Evolutionary conservation across 2,113 vertebrate genomes (phyloP), one percentile per base, ranked within the genome.

Genomic region (Spea multiplicata): DNA sequence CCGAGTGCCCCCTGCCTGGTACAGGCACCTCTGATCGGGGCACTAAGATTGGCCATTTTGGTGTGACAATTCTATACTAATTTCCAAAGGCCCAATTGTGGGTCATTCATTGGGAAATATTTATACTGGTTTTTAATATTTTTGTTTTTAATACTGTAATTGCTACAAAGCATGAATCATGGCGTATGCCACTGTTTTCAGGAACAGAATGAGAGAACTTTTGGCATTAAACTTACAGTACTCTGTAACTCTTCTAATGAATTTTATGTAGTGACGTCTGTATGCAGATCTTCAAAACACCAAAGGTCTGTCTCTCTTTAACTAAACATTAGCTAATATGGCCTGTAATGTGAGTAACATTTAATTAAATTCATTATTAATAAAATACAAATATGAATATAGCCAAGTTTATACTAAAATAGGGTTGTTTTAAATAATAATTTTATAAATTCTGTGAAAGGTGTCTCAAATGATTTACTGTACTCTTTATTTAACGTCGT

Each of bases 311-410:
- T 9, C 9, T 47, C n/a, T 68, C 66, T 14, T 47, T 48, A 6
- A 68, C 46, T 45, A 48, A 68, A 68, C 48, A 68, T 68, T 68
- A 68, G 66, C 66, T 68, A 5, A 68, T 44, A 6, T 13, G 45
- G 48, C 44, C 30, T 9, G 9, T 66, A 66, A 30, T 8, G 55
- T 13, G 55, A 59, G 55, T 59, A 13, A 4, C 55, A 59, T 59
- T 59, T 13, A 59, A 8, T 12, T 59, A 59, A 12, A 59, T 59
- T 59, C 9, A 13, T 59, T 59, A 59, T 12, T 53, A 4, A 13
- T 59, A 30, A 30, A 30, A 30, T 30, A 30, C 30, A 30, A 30
- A 30, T 30, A 30, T 30, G 30, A 30, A 30, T 30, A 30, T 30
- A 30, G 30, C 30, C 30, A 30, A 30, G 30, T 30, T 30, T 30